Evolutionary conservation across 1,140 invertebrate genomes (phyloP).

Genomic region (Harlomillsia oculata): DNA sequence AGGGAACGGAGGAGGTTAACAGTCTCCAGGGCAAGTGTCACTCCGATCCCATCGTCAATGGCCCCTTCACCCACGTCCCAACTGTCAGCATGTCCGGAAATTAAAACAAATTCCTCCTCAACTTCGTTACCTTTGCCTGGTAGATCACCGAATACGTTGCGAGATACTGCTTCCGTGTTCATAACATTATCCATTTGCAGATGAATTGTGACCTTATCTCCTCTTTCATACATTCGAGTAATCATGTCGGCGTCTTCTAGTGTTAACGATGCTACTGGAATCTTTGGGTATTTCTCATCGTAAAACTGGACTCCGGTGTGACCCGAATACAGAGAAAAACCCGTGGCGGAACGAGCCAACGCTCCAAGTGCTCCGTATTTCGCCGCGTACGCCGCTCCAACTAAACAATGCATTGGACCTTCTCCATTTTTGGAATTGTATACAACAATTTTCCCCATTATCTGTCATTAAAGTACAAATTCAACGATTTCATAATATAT

Average conservation of each 20-base stretch:
- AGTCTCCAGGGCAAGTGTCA: slow-evolving; percentile 45
- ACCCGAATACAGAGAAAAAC: slow-evolving; percentile 41
- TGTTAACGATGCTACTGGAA: slow-evolving; percentile 47
- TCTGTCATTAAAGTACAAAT: slow-evolving; percentile 32
- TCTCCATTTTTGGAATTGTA: slow-evolving; percentile 37
- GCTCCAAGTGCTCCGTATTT: slow-evolving; percentile 44
- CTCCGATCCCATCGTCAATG: slow-evolving; percentile 48
- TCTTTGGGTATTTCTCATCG: slow-evolving; percentile 37
- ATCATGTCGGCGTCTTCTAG: slow-evolving; percentile 49
- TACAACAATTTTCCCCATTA: slow-evolving; percentile 43
- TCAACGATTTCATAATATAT: neutral
- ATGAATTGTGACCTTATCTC: neutral
- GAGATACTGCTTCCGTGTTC: neutral
- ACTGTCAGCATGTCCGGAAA: slow-evolving; percentile 49
- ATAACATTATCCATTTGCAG: slow-evolving; percentile 5
- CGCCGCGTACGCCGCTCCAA: slow-evolving; percentile 37
- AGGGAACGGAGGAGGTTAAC: slow-evolving; percentile 41
- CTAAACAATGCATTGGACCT: slow-evolving; percentile 1
- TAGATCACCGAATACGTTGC: slow-evolving; percentile 14
- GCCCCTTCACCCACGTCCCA: slow-evolving; percentile 50
- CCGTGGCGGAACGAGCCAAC: slow-evolving; percentile 43
- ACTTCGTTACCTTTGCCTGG: neutral
- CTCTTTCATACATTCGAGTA: slow-evolving; percentile 41
- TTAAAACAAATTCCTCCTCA: slow-evolving; percentile 43
- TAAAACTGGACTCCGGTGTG: slow-evolving; percentile 36